Base-by-base conservation (phyloP, 1,140 invertebrate species). In the Caenorhabditis latens region DNA sequence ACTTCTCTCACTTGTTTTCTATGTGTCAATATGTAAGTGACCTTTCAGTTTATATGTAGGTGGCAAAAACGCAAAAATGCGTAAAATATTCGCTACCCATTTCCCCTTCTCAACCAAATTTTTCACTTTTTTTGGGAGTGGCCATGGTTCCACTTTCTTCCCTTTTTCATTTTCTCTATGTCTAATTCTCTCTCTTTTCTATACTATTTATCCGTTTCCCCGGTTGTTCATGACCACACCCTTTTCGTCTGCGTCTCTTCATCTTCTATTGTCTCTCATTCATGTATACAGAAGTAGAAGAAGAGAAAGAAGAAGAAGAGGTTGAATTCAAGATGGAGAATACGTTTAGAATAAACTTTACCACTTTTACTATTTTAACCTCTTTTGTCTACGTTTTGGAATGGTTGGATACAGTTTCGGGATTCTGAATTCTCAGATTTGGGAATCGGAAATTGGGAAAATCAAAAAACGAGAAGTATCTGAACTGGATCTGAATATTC, bases 41-140 rank as follows among this genome's bases (percentile, higher is more conserved):
- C 65, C 65, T 71, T 71, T 71, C 40, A 13, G 11, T 46, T n/a
- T 6, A 3, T 46, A 14, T 32, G 65, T 46, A 11, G 32, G 32
- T 14, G 24, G 63, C 13, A 16, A 53, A 79, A 79, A 24, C 71
- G 71, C 71, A 79, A 79, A 79, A 79, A 79, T 50, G 71, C 71
- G 71, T 79, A n/a, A 79, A 79, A 79, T 50, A 50, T 50, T 79
- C 42, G 40, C 13, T 32, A 19, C 42, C 40, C 61, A 5, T 65
- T 48, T 84, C 46, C 6, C n/a, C 40, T 40, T 50, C 61, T 14
- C 58, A 46, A 40, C 16, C 7, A 21, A 53, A 48, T 21, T 83
- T 83, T 32, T 84, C 57, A 84, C 32, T 46, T 71, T n/a, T 50
- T 79, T 79, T 79, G 71, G 71, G 71, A 79, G 71, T 79, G 71